Base-by-base conservation (phyloP, 2,113 vertebrate genomes). In the Lutjanus erythropterus region DNA sequence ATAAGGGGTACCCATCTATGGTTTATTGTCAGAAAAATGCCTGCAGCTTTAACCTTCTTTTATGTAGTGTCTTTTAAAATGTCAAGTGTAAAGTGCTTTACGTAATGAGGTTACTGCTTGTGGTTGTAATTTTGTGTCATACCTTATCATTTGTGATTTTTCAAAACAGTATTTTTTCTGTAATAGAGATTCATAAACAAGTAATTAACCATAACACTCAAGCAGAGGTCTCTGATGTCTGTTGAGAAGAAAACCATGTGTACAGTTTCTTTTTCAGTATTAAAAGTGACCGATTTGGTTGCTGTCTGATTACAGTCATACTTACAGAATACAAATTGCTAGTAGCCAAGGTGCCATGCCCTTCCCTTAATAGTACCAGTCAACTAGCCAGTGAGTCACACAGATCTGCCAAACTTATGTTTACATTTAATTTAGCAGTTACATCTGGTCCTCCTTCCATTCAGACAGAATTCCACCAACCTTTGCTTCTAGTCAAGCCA, bases 31-130 rank as follows among this genome's bases (percentile, higher is more conserved):
- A 52, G 4, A 15, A 27, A 75, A 71, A 66, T 52, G 59, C 33
- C 66, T n/a, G 10, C 1, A 16, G 39, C 5, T 66, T 71, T 59
- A 50, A 77, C 44, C 27, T 31, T 72, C 27, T 67, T 83, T 61
- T 41, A 71, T 78, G 53, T 59, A 11, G 60, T 21, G 33, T 44
- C 53, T 83, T 65, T 77, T n/a, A 77, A 78, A 72, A 67, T 83
- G 75, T 68, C 61, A 83, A 61, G 67, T 41, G 8, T 66, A 23
- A 66, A 66, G 31, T 37, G 35, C 35, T 66, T 78, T 16, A 39
- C 19, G 29, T 49, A 66, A 77, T 71, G 44, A 77, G 18, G 29
- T 61, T 41, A 68, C 62, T 73, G 53, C 53, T 27, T 41, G 62
- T n/a, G 18, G 59, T 29, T 31, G 37, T n/a, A 71, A 19, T 27